Conservation (phyloP, 2,888 invertebrate species). For the Orthonychiurus folsomi region DNA sequence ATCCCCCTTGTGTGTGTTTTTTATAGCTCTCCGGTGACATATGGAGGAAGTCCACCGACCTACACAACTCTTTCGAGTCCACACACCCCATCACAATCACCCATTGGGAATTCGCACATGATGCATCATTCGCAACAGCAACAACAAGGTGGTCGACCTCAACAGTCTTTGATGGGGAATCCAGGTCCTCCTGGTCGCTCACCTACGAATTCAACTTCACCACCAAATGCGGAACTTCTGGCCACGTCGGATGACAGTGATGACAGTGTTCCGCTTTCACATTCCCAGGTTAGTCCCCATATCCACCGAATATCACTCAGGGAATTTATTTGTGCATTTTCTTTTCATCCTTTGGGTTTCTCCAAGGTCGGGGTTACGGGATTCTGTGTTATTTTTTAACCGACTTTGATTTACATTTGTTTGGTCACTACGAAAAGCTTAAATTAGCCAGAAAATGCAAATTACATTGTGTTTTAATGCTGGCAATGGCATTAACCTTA, state of each 20-base stretch:
- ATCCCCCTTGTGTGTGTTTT: background rate
- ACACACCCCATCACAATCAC: slow-evolving; percentile 31
- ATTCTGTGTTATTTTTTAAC: too few species aligned
- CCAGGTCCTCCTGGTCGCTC: slow-evolving; percentile 30
- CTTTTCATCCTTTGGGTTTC: too few species aligned
- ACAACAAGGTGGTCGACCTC: slow-evolving; percentile 28
- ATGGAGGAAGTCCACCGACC: slow-evolving; percentile 37
- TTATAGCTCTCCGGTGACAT: slow-evolving; percentile 34
- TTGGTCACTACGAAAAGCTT: too few species aligned
- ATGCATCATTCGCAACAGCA: slow-evolving; percentile 23
- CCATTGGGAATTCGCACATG: slow-evolving; percentile 21
- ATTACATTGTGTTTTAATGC: too few species aligned
- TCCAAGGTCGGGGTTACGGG: too few species aligned
- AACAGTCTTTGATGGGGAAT: slow-evolving; percentile 26
- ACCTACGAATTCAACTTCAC: slow-evolving; percentile 34
- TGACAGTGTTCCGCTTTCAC: slow-evolving; percentile 28
- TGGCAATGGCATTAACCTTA: too few species aligned
- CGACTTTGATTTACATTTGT: too few species aligned
- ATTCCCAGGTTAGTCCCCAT: background rate
- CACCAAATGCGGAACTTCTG: slow-evolving; percentile 32
- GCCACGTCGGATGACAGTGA: slow-evolving; percentile 36
- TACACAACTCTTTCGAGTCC: slow-evolving; percentile 38
- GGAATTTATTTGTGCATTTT: background rate
- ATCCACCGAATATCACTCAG: background rate
- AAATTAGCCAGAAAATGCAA: too few species aligned